Conservation (phyloP, 2,113 vertebrate species). For the Mionectes macconnelli region DNA sequence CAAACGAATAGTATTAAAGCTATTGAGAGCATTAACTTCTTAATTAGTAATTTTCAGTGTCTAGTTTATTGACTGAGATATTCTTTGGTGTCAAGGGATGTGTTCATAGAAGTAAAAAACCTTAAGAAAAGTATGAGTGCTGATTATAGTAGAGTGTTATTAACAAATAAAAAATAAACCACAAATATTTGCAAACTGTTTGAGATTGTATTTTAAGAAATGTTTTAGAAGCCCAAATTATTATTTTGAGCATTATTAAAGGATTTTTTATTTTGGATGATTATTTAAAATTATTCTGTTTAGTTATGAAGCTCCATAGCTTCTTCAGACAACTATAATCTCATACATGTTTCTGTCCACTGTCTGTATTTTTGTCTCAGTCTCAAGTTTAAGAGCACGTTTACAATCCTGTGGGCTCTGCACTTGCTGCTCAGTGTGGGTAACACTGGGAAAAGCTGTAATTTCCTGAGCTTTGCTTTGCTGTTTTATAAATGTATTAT, state of each 20-base stretch:
- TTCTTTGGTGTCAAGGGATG: not conserved
- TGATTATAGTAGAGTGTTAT: not conserved
- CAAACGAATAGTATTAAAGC: not conserved
- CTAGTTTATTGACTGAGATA: not conserved
- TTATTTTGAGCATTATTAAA: not conserved
- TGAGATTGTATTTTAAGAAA: not conserved
- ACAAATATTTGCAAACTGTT: not conserved
- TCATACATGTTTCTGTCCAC: not conserved
- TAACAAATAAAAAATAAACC: not conserved
- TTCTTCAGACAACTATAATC: not conserved
- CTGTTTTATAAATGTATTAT: not conserved
- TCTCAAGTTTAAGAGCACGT: not conserved
- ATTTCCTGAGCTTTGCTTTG: not conserved
- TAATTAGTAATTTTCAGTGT: not conserved
- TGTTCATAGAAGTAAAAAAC: not conserved
- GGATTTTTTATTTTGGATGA: not conserved
- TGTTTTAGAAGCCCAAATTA: not conserved
- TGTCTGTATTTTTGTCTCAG: not conserved
- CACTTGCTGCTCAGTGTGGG: not conserved
- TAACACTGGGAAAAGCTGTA: not conserved
- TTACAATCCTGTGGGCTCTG: not conserved
- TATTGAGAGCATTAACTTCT: not conserved
- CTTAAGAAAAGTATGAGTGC: not conserved
- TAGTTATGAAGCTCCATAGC: not conserved
- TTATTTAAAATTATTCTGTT: not conserved